Evolutionary conservation across 2,888 invertebrate genomes (phyloP).

Genomic region (Galeopsomyia nigrocyanea): DNA sequence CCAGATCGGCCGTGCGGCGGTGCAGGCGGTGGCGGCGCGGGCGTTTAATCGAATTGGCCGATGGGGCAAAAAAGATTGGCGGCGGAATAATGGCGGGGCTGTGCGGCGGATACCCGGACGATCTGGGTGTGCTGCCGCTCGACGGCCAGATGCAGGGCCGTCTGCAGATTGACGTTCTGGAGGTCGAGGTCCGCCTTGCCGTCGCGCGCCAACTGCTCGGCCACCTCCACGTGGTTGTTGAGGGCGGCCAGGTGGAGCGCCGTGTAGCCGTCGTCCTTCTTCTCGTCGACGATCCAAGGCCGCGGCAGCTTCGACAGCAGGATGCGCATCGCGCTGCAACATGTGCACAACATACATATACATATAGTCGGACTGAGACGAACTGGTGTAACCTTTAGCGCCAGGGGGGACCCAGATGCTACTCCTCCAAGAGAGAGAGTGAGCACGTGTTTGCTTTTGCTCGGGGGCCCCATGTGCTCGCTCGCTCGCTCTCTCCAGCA

Average conservation of each 20-base stretch:
- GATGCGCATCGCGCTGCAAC: constrained; percentile 94
- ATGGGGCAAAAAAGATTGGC: constrained; percentile 6
- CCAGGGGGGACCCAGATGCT: constrained; percentile 24
- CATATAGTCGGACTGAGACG: neutral
- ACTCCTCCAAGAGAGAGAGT: neutral
- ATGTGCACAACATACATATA: constrained; percentile 13
- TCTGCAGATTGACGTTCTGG: constrained; percentile 96
- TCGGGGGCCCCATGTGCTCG: constrained; percentile 19
- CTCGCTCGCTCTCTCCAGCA: neutral
- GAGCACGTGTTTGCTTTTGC: constrained; percentile 35
- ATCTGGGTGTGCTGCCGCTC: constrained; percentile 98
- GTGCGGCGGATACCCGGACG: constrained; percentile 84
- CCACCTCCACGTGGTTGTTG: constrained; percentile 97
- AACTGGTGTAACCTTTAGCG: neutral
- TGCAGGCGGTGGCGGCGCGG: too few relatives aligned
- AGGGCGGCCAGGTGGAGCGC: constrained; percentile 95
- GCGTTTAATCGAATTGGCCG: neutral
- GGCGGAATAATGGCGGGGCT: too few relatives aligned
- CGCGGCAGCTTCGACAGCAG: constrained; percentile 92
- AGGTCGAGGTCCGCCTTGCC: constrained; percentile 95
- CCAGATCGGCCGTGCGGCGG: too few relatives aligned
- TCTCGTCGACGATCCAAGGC: constrained; percentile 98
- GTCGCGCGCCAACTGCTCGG: constrained; percentile 87
- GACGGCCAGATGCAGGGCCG: constrained; percentile 93
- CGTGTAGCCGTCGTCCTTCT: constrained; percentile 98